These are phyloP conservation scores for Eufriesea mexicana DNA, from an alignment of 1,140 invertebrate genomes.

Conservation along the genomic window DNA sequence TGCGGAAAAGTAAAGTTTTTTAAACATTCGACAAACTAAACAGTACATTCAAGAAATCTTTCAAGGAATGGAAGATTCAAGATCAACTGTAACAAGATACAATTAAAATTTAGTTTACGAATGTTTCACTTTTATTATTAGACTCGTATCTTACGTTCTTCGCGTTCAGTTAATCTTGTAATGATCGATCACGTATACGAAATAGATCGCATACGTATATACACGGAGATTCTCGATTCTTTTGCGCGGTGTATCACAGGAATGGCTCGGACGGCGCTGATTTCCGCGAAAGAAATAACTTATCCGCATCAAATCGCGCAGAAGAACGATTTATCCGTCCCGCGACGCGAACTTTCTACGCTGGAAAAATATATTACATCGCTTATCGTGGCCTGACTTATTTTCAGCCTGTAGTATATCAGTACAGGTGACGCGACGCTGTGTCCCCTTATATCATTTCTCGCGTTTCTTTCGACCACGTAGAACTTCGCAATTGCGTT, in stretches of 20 bases:
- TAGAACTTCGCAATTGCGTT: too few species aligned
- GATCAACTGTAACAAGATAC: too few species aligned
- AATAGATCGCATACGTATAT: neutral
- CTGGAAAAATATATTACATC: conserved; percentile 30
- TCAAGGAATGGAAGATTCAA: too few species aligned
- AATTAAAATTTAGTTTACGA: too few species aligned
- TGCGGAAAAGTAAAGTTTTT: too few species aligned
- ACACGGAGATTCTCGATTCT: neutral
- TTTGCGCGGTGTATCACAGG: neutral
- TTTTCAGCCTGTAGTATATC: conserved; percentile 28
- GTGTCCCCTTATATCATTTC: conserved; percentile 7
- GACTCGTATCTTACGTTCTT: neutral
- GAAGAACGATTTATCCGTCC: conserved; percentile 37
- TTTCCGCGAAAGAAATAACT: conserved; percentile 45
- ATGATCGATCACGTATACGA: neutral
- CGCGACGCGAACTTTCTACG: conserved; percentile 18
- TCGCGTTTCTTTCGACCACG: too few species aligned
- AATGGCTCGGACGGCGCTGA: neutral
- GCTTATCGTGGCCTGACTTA: conserved; percentile 38
- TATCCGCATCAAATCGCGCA: conserved; percentile 43
- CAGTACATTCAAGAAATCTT: too few species aligned
- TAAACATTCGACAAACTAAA: too few species aligned
- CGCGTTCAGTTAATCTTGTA: neutral
- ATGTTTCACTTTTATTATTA: neutral
- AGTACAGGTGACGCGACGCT: conserved; percentile 33